These are phyloP conservation scores for Meteorus colon DNA, from an alignment of 2,888 invertebrate genomes.

Conservation along the genomic window DNA sequence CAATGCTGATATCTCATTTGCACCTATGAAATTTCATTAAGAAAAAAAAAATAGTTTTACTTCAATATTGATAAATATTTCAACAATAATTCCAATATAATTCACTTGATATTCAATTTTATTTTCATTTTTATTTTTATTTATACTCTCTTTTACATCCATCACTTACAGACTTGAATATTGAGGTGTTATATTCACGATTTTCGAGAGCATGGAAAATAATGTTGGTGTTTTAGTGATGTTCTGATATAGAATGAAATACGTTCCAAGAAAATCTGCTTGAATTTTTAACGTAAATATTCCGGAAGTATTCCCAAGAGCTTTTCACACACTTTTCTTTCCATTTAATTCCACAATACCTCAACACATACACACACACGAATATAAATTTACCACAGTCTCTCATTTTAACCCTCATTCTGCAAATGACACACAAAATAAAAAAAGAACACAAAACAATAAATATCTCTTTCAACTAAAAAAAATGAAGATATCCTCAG, in stretches of 20 bases:
- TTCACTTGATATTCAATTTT: background rate
- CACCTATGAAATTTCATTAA: no score
- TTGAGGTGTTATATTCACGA: background rate
- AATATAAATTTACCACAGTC: no score
- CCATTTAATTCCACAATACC: background rate
- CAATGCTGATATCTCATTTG: no score
- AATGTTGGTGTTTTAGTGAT: conserved; percentile 21
- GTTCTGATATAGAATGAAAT: background rate
- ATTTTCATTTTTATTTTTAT: background rate
- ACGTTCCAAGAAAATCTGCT: background rate
- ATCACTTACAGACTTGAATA: conserved; percentile 8
- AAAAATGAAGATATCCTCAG: background rate
- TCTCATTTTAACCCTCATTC: background rate
- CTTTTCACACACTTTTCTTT: background rate
- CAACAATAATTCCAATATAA: background rate
- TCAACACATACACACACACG: no score
- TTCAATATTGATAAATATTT: background rate
- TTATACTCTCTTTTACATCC: background rate
- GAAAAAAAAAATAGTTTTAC: no score
- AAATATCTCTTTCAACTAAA: no score
- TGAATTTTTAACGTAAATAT: conserved; percentile 22
- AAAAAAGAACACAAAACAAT: background rate
- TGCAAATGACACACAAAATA: background rate
- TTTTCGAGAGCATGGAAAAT: background rate
- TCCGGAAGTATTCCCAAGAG: background rate